phyloP scores from a whole-genome alignment of 2,113 vertebrate genomes.

The Salvelinus alpinus region DNA sequence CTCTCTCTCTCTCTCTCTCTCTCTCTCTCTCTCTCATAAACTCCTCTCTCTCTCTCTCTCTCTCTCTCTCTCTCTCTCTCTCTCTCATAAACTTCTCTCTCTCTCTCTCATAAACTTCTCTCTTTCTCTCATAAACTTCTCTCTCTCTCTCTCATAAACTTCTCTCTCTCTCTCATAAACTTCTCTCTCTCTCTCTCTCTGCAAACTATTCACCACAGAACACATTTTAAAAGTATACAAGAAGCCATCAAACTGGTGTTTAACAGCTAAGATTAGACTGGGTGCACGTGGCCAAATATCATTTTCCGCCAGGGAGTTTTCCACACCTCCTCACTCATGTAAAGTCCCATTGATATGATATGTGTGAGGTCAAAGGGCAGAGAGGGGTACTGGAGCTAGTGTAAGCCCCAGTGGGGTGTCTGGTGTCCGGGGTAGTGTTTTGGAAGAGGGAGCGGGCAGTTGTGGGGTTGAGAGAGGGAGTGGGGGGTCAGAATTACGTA shows the following conservation, averaged over 20 bases:
- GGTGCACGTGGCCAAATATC: slow-evolving; percentile 5
- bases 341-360: slow-evolving; percentile 60
- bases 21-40: no score
- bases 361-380: slow-evolving; percentile 27
- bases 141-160: no score
- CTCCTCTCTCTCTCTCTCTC: no score
- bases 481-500: no score
- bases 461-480: no score
- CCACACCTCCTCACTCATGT: slow-evolving; percentile 55
- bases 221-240: slow-evolving; percentile 12
- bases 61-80: no score
- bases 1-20: no score
- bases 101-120: no score
- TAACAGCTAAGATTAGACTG: slow-evolving; percentile 41
- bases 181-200: neutral
- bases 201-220: slow-evolving; percentile 26
- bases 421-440: neutral
- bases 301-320: slow-evolving; percentile 49
- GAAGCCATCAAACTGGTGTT: slow-evolving; percentile 21
- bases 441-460: no score
- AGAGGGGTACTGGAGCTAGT: slow-evolving; percentile 2
- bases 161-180: no score
- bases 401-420: slow-evolving; percentile 41
- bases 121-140: no score
- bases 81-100: no score